Conservation (phyloP, 2,797 vertebrate genomes). For the Xenops minutus region DNA sequence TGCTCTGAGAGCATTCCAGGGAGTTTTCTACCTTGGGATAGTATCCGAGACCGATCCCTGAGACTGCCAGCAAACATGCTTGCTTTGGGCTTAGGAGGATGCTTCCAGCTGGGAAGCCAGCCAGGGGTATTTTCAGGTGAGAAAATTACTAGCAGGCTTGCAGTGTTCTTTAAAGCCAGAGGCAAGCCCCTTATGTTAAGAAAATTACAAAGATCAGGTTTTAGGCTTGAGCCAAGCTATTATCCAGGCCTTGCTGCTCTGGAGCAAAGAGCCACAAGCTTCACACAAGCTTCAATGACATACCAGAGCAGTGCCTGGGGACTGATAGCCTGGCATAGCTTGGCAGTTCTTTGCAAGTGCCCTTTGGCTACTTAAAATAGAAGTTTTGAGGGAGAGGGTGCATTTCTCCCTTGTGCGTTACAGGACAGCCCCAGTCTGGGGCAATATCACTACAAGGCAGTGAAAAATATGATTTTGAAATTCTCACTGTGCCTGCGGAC, state of each 20-base stretch:
- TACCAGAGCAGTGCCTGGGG: not conserved
- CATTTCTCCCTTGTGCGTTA: not conserved
- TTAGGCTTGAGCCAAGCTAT: not conserved
- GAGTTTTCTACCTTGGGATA: not conserved
- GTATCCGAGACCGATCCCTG: not conserved
- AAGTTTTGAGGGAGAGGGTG: not conserved
- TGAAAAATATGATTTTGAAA: not conserved
- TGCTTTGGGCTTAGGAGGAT: not conserved
- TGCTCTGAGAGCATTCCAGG: not conserved
- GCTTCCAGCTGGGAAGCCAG: constrained; percentile 25
- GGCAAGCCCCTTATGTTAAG: constrained; percentile 21
- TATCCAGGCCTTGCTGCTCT: not conserved
- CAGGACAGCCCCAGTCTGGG: not conserved
- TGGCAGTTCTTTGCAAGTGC: not conserved
- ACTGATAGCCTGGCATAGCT: rapidly evolving
- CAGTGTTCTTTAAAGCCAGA: constrained; percentile 30
- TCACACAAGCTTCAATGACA: not conserved
- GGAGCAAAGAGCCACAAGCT: not conserved
- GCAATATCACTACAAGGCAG: not conserved
- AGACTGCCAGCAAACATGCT: not conserved
- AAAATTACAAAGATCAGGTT: not conserved
- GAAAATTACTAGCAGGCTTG: constrained; percentile 31
- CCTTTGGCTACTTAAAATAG: not conserved
- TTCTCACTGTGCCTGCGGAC: not conserved
- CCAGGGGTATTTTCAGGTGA: constrained; percentile 58